Conservation (phyloP, 1,140 invertebrate species). For the Tachypleus tridentatus region DNA sequence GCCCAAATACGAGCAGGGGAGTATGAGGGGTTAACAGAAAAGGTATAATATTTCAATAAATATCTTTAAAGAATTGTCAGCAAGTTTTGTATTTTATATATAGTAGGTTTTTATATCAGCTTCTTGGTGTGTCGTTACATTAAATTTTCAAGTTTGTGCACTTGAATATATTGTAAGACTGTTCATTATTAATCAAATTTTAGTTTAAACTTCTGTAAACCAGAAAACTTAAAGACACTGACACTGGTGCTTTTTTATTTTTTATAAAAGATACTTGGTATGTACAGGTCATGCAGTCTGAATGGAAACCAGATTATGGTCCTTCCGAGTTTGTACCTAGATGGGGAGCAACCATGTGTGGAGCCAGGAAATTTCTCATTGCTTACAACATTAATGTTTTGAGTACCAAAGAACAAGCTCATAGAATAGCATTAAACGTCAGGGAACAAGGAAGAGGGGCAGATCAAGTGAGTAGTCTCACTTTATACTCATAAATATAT, state of each 20-base stretch:
- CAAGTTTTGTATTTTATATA: neutral
- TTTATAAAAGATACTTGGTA: neutral
- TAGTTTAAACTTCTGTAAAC: slow-evolving; percentile 40
- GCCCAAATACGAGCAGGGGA: slow-evolving; percentile 44
- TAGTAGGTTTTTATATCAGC: no score
- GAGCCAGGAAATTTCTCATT: slow-evolving; percentile 46
- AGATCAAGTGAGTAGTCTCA: no score
- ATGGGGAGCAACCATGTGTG: slow-evolving; percentile 47
- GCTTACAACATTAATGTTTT: slow-evolving; percentile 48
- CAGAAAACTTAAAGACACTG: slow-evolving; percentile 31
- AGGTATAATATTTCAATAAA: slow-evolving; percentile 26
- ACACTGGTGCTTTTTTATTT: neutral
- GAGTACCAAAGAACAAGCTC: slow-evolving; percentile 48
- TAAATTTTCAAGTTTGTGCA: no score
- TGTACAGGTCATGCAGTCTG: slow-evolving; percentile 30
- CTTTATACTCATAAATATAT: no score
- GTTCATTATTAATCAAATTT: no score
- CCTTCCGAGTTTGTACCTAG: slow-evolving; percentile 40
- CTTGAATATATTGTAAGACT: no score
- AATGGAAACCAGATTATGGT: slow-evolving; percentile 48
- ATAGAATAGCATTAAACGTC: slow-evolving; percentile 45
- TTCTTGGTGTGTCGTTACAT: no score
- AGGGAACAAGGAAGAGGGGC: slow-evolving; percentile 41
- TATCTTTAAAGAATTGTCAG: no score
- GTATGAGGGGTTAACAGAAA: slow-evolving; percentile 43